Base-by-base conservation (phyloP, 1,140 invertebrate genomes). In the Lineus longissimus region DNA sequence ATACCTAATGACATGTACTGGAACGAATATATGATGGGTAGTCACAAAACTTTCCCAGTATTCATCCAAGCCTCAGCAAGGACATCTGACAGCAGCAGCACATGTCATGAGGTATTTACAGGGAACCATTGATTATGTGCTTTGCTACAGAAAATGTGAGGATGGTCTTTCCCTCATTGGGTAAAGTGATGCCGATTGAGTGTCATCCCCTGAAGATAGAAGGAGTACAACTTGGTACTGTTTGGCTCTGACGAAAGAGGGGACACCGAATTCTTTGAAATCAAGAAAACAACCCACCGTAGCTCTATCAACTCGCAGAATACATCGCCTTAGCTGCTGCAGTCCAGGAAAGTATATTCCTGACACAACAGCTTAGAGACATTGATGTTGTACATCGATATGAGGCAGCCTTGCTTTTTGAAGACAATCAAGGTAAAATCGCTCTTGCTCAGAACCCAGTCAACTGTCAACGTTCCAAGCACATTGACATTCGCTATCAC, bases 241-340 rank as follows among this genome's bases (percentile, higher is more conserved):
- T 61, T 60, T 64, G 11, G 25, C 40, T 17, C 60, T 65, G 15
- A 27, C 40, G 17, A 22, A 62, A 25, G 25, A 65, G 17, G 33
- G 55, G 23, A 15, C 59, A 25, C 31, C 61, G 2, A 66, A 66
- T 17, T 66, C 60, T 15, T 86, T 82, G 68, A 80, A 83, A 72
- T 81, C 82, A 66, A 82, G 76, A 31, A 83, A 80, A 68, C 85
- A 86, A 60, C 76, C 72, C 40, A 81, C 81, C 4, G 79, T 82
- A 29, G 82, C 82, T 27, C 70, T 82, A 55, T 82, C 77, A 22
- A 78, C 76, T 2, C 57, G 83, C 74, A 17, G 77, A 80, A 61
- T 85, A 84, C 64, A 70, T 59, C 2, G 59, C 64, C 15, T 40
- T 62, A 23, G 61, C 36, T 59, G 58, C 59, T 15, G 61, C 45